Conservation (phyloP, 2,888 invertebrate genomes). For the Elaeidobius kamerunicus region DNA sequence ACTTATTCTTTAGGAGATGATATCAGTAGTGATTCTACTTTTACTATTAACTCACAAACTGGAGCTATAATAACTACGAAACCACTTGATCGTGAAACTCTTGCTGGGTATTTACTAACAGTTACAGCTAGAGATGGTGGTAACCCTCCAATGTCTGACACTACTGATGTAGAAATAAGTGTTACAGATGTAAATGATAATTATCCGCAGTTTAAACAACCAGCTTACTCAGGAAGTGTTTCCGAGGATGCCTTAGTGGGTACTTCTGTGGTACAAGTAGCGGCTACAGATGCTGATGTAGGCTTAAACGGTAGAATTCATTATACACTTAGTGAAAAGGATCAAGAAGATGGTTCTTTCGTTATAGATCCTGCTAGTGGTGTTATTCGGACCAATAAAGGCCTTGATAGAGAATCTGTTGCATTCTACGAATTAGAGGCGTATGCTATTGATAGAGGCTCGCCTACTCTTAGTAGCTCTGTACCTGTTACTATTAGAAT, state of each 20-base stretch:
- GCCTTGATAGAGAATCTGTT: slow-evolving; percentile 87
- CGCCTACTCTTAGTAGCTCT: slow-evolving; percentile 49
- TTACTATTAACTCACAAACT: slow-evolving; percentile 87
- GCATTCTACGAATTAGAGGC: slow-evolving; percentile 83
- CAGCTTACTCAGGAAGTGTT: slow-evolving; percentile 77
- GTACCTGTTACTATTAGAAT: slow-evolving; percentile 77
- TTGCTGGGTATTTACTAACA: slow-evolving; percentile 78
- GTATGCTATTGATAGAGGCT: slow-evolving; percentile 85
- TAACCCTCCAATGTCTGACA: slow-evolving; percentile 84
- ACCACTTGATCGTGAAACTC: slow-evolving; percentile 79
- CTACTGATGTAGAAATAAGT: slow-evolving; percentile 92
- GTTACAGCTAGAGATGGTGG: slow-evolving; percentile 94
- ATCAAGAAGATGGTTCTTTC: slow-evolving; percentile 84
- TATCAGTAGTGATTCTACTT: slow-evolving; percentile 60
- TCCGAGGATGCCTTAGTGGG: slow-evolving; percentile 86
- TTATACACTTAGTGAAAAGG: slow-evolving; percentile 70
- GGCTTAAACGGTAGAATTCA: slow-evolving; percentile 85
- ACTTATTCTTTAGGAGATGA: slow-evolving; percentile 75
- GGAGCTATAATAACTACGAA: slow-evolving; percentile 90
- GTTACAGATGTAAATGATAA: slow-evolving; percentile 97
- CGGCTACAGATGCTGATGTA: slow-evolving; percentile 81
- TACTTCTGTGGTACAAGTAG: slow-evolving; percentile 37
- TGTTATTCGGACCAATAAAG: slow-evolving; percentile 83
- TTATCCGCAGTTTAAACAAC: slow-evolving; percentile 80
- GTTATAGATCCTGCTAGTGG: slow-evolving; percentile 91